phyloP scores from a whole-genome alignment of 1,140 invertebrate genomes.

The Drosophila nigrodunni region DNA sequence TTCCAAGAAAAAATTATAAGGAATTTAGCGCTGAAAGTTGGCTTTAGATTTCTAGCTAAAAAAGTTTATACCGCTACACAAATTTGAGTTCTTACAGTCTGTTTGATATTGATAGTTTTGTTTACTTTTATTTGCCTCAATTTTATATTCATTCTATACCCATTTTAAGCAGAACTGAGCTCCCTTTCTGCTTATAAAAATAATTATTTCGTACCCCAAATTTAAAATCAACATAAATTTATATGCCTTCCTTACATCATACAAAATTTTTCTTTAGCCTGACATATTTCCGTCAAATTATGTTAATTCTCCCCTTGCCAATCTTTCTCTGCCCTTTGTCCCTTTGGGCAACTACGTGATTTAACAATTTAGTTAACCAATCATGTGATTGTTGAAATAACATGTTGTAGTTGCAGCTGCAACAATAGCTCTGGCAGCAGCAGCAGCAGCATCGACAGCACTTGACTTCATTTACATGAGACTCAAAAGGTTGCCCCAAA shows the following conservation, averaged over 20 bases:
- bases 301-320: not conserved
- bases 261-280: not conserved
- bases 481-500: conserved; percentile 43
- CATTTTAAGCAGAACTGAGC: no score
- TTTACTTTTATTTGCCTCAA: no score
- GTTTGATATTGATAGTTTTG: no score
- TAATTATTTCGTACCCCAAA: no score
- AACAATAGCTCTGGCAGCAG: conserved; percentile 46
- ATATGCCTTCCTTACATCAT: not conserved
- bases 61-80: no score
- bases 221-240: no score
- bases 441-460: conserved; percentile 46
- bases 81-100: no score
- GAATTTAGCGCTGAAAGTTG: no score
- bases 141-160: no score
- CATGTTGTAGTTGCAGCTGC: conserved; percentile 63
- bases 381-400: conserved; percentile 80
- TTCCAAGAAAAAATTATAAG: not conserved
- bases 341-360: conserved; percentile 20
- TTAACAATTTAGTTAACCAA: conserved; percentile 45
- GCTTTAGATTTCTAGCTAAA: no score
- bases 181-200: no score
- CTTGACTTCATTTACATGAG: conserved; percentile 75
- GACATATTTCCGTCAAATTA: not conserved
- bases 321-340: not conserved